Base-by-base conservation (phyloP, 2,797 vertebrate species). In the Malurus splendens region DNA sequence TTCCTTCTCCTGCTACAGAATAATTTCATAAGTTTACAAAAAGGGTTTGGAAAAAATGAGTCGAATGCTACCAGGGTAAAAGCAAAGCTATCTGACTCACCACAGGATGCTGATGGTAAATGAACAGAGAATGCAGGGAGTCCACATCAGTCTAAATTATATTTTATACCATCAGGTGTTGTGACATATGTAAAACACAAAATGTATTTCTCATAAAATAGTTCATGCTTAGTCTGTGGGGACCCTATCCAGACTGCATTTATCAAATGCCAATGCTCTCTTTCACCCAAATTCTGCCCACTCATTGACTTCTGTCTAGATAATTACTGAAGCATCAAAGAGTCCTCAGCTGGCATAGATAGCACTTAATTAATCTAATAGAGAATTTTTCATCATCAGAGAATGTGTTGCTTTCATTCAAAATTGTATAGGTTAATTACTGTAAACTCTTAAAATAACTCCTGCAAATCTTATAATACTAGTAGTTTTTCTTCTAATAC, bases 31-130 rank as follows among this genome's bases (percentile, higher is more conserved):
- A 18, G 57, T 83, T 70, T 52, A 14, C 41, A 90, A 72, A 86
- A 72, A 23, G 12, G 12, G 19, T 80, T 65, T 44, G 54, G 50
- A 75, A 75, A 87, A 89, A 87, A 59, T 16, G 7, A 57, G 25
- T 32, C 0, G 0, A 83, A n/a, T 20, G 20, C 39, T 83, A 60
- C 48, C 3, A 61, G 14, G 32, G 67, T 64, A 82, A 70, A 89
- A 89, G 45, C 45, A 90, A 92, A 90, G 36, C 78, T 50, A 50
- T 66, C 62, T 89, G 73, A 71, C 42, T 84, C 75, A 77, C 83
- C 42, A 20, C 3, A 5, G 87, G 78, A 74, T 61, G 52, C 62
- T 78, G 48, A 87, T 18, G 64, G 33, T 55, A 74, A 80, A 72
- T 8, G 33, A 90, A 72, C 48, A 77, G 57, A 5, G 4, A 59